Conservation (phyloP, 2,113 vertebrate species). For the Polypterus bichir region DNA sequence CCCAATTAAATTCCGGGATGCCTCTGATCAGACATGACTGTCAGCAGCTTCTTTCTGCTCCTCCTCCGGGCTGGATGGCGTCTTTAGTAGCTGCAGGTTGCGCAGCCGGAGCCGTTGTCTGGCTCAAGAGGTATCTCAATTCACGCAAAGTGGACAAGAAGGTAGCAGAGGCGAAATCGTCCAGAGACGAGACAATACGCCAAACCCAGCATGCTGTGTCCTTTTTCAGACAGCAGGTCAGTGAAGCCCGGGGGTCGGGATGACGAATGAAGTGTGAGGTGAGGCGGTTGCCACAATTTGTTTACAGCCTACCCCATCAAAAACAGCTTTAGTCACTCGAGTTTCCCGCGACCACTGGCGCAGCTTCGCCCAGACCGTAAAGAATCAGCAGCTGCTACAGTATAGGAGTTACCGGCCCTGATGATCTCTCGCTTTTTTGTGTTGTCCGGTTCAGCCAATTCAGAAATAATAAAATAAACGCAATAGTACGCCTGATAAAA, state of each 20-base stretch:
- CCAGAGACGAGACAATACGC: slow-evolving; percentile 25
- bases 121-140: slow-evolving; percentile 19
- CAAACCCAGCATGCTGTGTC: slow-evolving; percentile 29
- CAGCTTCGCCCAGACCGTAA: neutral
- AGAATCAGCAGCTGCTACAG: too few relatives aligned
- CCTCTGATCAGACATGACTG: neutral
- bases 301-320: too few relatives aligned
- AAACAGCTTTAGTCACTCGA: neutral
- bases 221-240: slow-evolving; percentile 33
- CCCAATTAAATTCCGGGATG: too few relatives aligned
- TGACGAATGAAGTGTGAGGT: neutral
- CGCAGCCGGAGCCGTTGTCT: slow-evolving; percentile 10
- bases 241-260: neutral
- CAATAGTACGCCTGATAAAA: too few relatives aligned
- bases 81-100: slow-evolving; percentile 21
- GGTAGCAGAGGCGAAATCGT: slow-evolving; percentile 28
- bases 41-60: neutral
- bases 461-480: too few relatives aligned
- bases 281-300: neutral
- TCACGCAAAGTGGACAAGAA: slow-evolving; percentile 13
- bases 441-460: too few relatives aligned
- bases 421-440: too few relatives aligned
- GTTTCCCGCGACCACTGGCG: neutral
- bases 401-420: too few relatives aligned
- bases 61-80: slow-evolving; percentile 4